These are phyloP conservation scores for Eurystomus glaucurus DNA, from an alignment of 2,797 vertebrate genomes.

Conservation along the genomic window DNA sequence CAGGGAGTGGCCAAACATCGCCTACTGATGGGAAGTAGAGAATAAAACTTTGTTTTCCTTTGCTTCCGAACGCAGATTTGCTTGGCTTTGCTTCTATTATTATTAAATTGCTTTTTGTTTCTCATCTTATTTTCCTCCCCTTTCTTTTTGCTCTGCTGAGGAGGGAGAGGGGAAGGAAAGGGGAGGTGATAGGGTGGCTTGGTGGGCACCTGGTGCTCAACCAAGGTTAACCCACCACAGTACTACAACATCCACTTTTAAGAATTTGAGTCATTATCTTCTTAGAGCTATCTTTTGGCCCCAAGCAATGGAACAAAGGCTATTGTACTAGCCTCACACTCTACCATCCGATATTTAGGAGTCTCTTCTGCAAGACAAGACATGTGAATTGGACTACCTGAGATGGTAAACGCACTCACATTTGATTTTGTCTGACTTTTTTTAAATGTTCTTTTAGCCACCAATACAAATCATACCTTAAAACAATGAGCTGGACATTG, in stretches of 20 bases:
- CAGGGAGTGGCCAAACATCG: too few species aligned
- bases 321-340: background rate
- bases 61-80: too few species aligned
- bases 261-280: background rate
- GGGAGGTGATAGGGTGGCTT: too few species aligned
- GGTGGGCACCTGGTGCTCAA: too few species aligned
- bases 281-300: background rate
- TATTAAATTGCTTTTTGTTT: too few species aligned
- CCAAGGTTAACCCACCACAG: too few species aligned
- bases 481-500: rapidly evolving
- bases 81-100: too few species aligned
- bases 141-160: too few species aligned
- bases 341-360: background rate
- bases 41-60: too few species aligned
- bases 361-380: background rate
- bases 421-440: background rate
- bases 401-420: background rate
- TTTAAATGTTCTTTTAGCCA: background rate
- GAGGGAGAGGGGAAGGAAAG: too few species aligned
- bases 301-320: background rate
- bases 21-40: too few species aligned
- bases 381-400: background rate
- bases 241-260: background rate
- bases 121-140: too few species aligned
- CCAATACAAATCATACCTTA: background rate